Evolutionary conservation across 2,113 vertebrate species (phyloP), one percentile per base, ranked within the genome.

Genomic region (Chelonoidis abingdonii): DNA sequence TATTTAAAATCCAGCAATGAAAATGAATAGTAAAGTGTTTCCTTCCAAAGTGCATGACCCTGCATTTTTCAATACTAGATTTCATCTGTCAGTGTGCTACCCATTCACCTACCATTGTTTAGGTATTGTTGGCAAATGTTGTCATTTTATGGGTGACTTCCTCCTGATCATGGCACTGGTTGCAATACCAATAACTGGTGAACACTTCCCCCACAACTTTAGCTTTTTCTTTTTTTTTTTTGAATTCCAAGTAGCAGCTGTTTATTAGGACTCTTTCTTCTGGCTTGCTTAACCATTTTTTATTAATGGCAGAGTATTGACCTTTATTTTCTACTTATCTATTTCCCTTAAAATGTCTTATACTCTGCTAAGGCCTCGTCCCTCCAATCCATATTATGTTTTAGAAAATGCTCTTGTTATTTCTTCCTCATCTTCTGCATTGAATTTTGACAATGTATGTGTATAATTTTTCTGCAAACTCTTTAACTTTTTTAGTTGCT

Each of bases 71-170:
- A 83, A 6, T 29, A 82, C 1, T 47, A 83, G 25, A 21, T 87
- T 95, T 94, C 35, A 62, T 83, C 62, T 53, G 41, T 84, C 35
- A 50, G 44, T 86, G 84, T 38, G 27, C n/a, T 91, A 35, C 49
- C 88, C 89, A 84, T 87, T 85, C 86, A 76, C 12, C 5, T 35
- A 59, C 9, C 86, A 56, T 84, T 92, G 93, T 92, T 25, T 6
- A 94, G 88, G 3, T 22, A 38, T 22, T 27, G 2, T 72, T 93
- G 86, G 56, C 84, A 93, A 83, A 14, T 35, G 17, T 87, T 76
- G 50, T 49, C 27, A 44, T 92, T 94, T 96, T 92, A 84, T 82
- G 78, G 47, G 91, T 35, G n/a, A 56, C 62, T 65, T 96, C 56
- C 44, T 91, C 50, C 82, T 94, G 90, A 93, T 85, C 11, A 65